A percentile compares a stretch with the other conserved stretches of the same genome.
These are phyloP conservation scores for Ardeotis arabs DNA, from an alignment of 2,113 vertebrate species.

Conservation along the genomic window DNA sequence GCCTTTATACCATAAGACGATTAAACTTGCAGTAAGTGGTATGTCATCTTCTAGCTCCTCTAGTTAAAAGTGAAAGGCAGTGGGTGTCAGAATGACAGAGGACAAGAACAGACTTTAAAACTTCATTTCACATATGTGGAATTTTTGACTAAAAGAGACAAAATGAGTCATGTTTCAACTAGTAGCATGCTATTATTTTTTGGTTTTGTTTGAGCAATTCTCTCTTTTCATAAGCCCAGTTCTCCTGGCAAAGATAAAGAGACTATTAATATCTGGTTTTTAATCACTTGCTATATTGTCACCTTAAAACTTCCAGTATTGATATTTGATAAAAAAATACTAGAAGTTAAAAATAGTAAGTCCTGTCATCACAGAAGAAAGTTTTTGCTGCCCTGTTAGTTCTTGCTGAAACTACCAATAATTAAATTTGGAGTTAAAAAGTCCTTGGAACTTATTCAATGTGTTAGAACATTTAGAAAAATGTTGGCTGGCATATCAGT, in stretches of 20 bases:
- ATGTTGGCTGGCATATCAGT: background rate
- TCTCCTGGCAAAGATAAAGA: background rate
- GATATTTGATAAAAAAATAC: background rate
- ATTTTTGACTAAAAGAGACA: background rate
- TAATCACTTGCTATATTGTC: background rate
- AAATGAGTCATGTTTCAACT: background rate
- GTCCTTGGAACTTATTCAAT: background rate
- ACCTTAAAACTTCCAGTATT: background rate
- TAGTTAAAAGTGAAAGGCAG: background rate
- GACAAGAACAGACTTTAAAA: background rate
- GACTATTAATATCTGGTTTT: background rate
- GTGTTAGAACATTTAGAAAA: background rate
- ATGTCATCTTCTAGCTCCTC: background rate
- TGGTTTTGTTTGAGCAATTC: background rate
- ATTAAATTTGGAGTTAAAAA: background rate
- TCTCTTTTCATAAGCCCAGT: background rate
- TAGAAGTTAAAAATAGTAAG: background rate
- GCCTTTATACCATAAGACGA: background rate
- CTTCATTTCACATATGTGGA: background rate
- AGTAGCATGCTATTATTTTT: background rate
- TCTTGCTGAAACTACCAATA: background rate
- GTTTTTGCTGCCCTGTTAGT: background rate
- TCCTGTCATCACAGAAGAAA: background rate
- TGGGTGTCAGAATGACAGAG: background rate
- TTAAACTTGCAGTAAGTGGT: background rate